These are phyloP conservation scores for Nanger granti DNA, from an alignment of 2,113 vertebrate genomes.

Conservation along the genomic window DNA sequence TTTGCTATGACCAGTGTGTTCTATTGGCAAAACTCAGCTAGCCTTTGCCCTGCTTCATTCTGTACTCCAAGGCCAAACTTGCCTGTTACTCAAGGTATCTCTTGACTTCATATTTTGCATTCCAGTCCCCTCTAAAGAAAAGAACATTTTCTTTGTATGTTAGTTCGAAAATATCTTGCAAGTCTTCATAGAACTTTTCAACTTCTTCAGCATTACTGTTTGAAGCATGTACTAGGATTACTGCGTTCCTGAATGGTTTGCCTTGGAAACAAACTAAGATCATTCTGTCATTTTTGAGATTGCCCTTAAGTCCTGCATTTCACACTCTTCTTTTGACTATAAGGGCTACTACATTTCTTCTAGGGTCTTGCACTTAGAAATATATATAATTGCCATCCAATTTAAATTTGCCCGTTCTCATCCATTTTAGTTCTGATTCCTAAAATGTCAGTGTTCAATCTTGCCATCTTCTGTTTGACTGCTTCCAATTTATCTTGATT, in stretches of 20 bases:
- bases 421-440: neutral
- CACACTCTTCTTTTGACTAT: neutral
- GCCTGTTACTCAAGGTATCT: neutral
- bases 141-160: neutral
- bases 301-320: neutral
- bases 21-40: fast-evolving
- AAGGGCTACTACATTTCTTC: neutral
- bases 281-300: neutral
- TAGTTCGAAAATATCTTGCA: neutral
- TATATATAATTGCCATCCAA: neutral
- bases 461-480: neutral
- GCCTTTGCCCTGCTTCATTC: neutral
- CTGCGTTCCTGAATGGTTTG: neutral
- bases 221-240: neutral
- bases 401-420: neutral
- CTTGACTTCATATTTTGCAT: neutral
- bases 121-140: neutral
- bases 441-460: neutral
- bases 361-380: neutral
- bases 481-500: neutral
- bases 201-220: neutral
- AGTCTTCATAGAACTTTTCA: neutral
- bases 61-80: neutral
- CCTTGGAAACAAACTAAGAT: neutral
- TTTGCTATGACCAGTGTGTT: neutral